Conservation (phyloP, 1,140 invertebrate species). For the Brachionus sp. region DNA sequence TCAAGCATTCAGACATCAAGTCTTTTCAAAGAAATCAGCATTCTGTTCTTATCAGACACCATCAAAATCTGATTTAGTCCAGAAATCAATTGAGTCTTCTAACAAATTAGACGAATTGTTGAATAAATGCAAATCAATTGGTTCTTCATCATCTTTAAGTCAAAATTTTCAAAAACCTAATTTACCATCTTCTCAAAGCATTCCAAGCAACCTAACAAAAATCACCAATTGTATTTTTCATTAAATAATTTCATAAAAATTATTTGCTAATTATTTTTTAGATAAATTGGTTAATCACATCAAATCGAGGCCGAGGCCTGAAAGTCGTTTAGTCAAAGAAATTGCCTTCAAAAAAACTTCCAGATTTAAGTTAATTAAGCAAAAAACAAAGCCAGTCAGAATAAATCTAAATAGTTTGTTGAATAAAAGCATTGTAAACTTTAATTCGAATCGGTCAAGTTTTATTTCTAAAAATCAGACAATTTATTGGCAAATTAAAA, state of each 20-base stretch:
- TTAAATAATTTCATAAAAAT: background rate
- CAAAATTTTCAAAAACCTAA: background rate
- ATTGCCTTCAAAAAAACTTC: background rate
- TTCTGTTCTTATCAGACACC: background rate
- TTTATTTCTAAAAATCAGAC: background rate
- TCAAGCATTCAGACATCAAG: background rate
- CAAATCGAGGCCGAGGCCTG: background rate
- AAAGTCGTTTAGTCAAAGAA: background rate
- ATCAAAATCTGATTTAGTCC: background rate
- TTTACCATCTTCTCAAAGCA: background rate
- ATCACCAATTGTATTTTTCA: background rate
- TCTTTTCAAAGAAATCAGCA: background rate
- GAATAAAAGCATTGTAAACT: background rate
- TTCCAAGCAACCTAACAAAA: background rate
- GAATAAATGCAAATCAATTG: slow-evolving; percentile 21
- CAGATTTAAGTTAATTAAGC: background rate
- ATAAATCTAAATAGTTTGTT: background rate
- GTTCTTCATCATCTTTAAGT: background rate
- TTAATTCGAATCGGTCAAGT: background rate
- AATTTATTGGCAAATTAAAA: background rate
- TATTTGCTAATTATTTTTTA: background rate
- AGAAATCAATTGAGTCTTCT: slow-evolving; percentile 20
- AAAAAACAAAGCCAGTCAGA: background rate
- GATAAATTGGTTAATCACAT: background rate
- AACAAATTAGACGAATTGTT: slow-evolving; percentile 33